These are phyloP conservation scores for Omphaloscelis lunosa DNA, from an alignment of 2,888 invertebrate genomes.

Conservation along the genomic window DNA sequence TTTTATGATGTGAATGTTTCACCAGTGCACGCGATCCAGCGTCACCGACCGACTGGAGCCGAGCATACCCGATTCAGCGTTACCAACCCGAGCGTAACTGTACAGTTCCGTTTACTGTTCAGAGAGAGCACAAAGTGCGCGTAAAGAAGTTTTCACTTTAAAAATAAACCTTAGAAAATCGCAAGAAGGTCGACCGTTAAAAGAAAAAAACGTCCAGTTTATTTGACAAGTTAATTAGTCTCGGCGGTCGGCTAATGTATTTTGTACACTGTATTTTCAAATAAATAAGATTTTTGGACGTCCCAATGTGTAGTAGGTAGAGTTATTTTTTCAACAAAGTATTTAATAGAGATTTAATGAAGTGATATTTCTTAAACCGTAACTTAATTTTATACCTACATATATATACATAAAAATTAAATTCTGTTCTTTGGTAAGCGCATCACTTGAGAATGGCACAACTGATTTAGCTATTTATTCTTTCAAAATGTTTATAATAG, in stretches of 20 bases:
- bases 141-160: background rate
- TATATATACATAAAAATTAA: too few relatives aligned
- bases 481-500: too few relatives aligned
- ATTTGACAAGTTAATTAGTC: conserved; percentile 26
- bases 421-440: too few relatives aligned
- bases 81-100: background rate
- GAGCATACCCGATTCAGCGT: background rate
- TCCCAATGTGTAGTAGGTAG: background rate
- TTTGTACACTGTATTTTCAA: conserved; percentile 24
- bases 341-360: conserved; percentile 20
- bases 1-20: too few relatives aligned
- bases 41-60: background rate
- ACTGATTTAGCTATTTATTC: too few relatives aligned
- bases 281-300: conserved; percentile 16
- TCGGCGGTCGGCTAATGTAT: background rate
- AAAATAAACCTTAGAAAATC: background rate
- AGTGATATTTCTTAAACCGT: background rate
- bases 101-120: background rate
- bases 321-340: background rate
- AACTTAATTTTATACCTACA: too few relatives aligned
- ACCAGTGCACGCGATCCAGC: background rate
- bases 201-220: background rate
- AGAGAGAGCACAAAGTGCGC: background rate
- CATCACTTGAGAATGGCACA: too few relatives aligned
- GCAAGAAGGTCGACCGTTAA: background rate